Evolutionary conservation across 2,797 vertebrate genomes (phyloP).

Genomic region (Myoxocephalus aenaeus): DNA sequence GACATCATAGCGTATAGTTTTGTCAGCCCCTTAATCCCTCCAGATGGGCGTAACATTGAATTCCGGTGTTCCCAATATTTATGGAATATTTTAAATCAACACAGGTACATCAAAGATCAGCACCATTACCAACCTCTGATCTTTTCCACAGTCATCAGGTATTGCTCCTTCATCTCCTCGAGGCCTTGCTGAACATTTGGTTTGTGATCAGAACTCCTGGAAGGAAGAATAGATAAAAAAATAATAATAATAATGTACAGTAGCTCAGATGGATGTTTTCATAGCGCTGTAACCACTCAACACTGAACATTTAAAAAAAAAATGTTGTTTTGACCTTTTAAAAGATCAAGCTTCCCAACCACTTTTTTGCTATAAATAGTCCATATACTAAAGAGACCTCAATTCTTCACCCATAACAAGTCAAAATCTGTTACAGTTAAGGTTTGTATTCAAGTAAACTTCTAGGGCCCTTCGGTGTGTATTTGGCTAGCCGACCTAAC

Average conservation of each 20-base stretch:
- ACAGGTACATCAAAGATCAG: background rate
- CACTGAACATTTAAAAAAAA: rapidly evolving
- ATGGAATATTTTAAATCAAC: background rate
- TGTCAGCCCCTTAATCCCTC: background rate
- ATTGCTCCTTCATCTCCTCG: slow-evolving; percentile 94
- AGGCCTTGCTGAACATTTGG: slow-evolving; percentile 85
- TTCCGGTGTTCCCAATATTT: background rate
- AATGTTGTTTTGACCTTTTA: background rate
- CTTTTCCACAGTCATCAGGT: slow-evolving; percentile 91
- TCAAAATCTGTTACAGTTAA: background rate
- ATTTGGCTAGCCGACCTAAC: too few relatives aligned
- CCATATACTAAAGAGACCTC: background rate
- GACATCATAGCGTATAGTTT: background rate
- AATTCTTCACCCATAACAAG: background rate
- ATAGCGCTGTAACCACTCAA: background rate
- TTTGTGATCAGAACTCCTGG: slow-evolving; percentile 52
- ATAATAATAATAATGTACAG: background rate
- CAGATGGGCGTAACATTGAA: background rate
- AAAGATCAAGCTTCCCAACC: too few relatives aligned
- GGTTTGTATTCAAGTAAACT: background rate
- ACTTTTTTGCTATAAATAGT: too few relatives aligned
- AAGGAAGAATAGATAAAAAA: background rate
- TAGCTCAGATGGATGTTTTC: background rate
- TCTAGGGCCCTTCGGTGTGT: background rate
- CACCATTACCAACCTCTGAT: slow-evolving; percentile 87